phyloP scores from a whole-genome alignment of 2,113 vertebrate genomes.

The Megalops atlanticus region DNA sequence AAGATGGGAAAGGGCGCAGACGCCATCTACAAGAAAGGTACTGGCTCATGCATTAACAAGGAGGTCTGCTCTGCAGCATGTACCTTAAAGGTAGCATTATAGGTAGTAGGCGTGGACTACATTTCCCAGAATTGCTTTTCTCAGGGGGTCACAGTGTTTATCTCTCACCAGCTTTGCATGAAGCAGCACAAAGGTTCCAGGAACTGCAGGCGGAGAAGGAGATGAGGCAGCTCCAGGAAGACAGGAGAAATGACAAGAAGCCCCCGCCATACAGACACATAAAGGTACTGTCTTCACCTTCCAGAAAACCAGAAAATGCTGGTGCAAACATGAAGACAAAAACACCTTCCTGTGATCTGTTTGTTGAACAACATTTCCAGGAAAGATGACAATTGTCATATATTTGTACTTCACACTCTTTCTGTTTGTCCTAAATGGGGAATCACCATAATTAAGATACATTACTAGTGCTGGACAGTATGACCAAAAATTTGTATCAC shows the following conservation, averaged over 20 bases:
- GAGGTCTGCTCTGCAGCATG: background rate
- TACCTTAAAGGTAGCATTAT: too few relatives aligned
- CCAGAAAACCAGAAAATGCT: background rate
- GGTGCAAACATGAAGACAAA: too few relatives aligned
- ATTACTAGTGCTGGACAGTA: too few relatives aligned
- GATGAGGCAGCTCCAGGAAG: slow-evolving; percentile 92
- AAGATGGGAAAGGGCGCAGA: slow-evolving; percentile 97
- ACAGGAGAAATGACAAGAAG: slow-evolving; percentile 95
- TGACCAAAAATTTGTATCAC: too few relatives aligned
- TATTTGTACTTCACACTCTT: background rate
- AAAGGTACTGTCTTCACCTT: slow-evolving; percentile 70
- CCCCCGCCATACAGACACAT: slow-evolving; percentile 96
- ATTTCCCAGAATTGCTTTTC: background rate
- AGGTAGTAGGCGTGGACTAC: background rate
- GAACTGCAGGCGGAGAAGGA: slow-evolving; percentile 91
- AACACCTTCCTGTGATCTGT: background rate
- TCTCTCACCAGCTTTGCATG: slow-evolving; percentile 78
- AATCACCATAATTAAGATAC: too few relatives aligned
- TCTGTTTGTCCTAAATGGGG: background rate
- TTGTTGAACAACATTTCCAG: too few relatives aligned
- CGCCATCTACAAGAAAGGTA: slow-evolving; percentile 94
- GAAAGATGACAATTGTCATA: too few relatives aligned
- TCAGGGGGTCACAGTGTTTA: background rate
- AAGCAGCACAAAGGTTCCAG: slow-evolving; percentile 91
- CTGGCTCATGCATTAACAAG: background rate